phyloP scores from a whole-genome alignment of 2,113 vertebrate genomes.

The Ophiodon elongatus region DNA sequence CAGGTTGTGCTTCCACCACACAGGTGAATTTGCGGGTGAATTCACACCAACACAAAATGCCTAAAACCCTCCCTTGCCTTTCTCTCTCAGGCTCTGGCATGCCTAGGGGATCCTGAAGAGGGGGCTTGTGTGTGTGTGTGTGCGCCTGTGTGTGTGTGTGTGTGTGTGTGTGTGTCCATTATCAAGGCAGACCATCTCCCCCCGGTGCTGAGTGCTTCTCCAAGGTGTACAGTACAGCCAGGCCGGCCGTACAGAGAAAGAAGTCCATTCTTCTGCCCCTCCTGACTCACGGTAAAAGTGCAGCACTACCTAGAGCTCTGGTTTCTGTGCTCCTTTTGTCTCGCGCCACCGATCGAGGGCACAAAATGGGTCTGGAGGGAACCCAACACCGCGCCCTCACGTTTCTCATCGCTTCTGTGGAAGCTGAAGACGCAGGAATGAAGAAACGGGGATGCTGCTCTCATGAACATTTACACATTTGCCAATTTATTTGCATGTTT shows the following conservation, averaged over 20 bases:
- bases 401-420: slow-evolving; percentile 67
- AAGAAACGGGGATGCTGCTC: slow-evolving; percentile 7
- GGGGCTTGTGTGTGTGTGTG: slow-evolving; percentile 32
- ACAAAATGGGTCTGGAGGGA: slow-evolving; percentile 82
- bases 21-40: slow-evolving; percentile 62
- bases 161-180: slow-evolving; percentile 56
- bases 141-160: slow-evolving; percentile 37
- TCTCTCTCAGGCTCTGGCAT: slow-evolving; percentile 44
- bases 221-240: slow-evolving; percentile 77
- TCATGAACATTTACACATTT: not conserved
- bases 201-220: slow-evolving; percentile 76
- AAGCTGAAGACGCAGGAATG: slow-evolving; percentile 51
- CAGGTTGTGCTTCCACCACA: slow-evolving; percentile 35
- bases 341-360: slow-evolving; percentile 71
- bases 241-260: slow-evolving; percentile 73
- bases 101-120: slow-evolving; percentile 46
- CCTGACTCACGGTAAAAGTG: slow-evolving; percentile 67
- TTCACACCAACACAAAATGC: slow-evolving; percentile 66
- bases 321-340: slow-evolving; percentile 84
- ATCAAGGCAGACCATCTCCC: slow-evolving; percentile 76
- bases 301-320: slow-evolving; percentile 73
- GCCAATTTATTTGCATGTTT: not conserved
- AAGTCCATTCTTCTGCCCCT: slow-evolving; percentile 76
- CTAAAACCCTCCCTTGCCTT: slow-evolving; percentile 41
- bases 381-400: slow-evolving; percentile 77